These are phyloP conservation scores for Cheilosia impressa DNA, from an alignment of 2,888 invertebrate species.

Conservation along the genomic window DNA sequence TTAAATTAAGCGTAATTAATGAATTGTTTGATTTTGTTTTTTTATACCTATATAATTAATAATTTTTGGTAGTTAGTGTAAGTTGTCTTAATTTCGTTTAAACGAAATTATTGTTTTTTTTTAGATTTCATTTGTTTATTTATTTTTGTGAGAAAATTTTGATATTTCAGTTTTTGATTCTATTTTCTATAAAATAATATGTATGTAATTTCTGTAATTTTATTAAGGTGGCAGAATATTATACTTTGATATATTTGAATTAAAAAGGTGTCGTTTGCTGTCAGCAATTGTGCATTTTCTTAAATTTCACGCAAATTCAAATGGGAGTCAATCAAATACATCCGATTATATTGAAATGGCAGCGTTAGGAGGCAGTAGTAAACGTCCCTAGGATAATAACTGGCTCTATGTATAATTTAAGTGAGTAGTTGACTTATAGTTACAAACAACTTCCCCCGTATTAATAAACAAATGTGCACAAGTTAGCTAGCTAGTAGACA, in stretches of 20 bases:
- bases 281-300: slow-evolving; percentile 42
- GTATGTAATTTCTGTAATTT: slow-evolving; percentile 12
- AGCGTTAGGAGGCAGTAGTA: slow-evolving; percentile 36
- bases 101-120: slow-evolving; percentile 5
- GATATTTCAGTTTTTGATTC: slow-evolving; percentile 69
- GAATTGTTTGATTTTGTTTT: slow-evolving; percentile 43
- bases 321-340: too few relatives aligned
- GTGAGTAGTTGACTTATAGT: too few relatives aligned
- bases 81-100: slow-evolving; percentile 32
- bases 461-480: too few relatives aligned
- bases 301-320: not conserved
- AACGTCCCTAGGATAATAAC: too few relatives aligned
- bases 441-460: too few relatives aligned
- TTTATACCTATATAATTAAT: slow-evolving; percentile 42
- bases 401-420: too few relatives aligned
- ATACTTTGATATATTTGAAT: slow-evolving; percentile 32
- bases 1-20: slow-evolving; percentile 72
- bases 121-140: slow-evolving; percentile 19
- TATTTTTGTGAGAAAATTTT: slow-evolving; percentile 59
- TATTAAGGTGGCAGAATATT: slow-evolving; percentile 52
- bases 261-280: slow-evolving; percentile 6
- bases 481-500: too few relatives aligned
- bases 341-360: slow-evolving; percentile 7
- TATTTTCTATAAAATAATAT: slow-evolving; percentile 48
- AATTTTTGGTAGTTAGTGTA: slow-evolving; percentile 70